Conservation (phyloP, 2,113 vertebrate genomes). For the Heliornis fulica region DNA sequence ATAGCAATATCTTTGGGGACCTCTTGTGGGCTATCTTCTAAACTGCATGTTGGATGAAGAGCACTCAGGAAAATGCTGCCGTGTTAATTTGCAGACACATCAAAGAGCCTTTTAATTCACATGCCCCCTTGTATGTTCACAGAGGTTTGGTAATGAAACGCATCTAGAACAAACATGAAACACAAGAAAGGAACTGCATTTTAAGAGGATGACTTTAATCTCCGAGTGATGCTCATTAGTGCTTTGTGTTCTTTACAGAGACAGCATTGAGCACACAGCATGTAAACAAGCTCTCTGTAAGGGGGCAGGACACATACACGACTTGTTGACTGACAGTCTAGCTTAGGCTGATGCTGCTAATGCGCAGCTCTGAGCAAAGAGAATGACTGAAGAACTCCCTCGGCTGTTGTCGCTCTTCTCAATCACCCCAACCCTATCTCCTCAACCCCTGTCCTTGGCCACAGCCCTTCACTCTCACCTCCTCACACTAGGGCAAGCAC, state of each 20-base stretch:
- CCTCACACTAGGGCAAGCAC: rapidly evolving
- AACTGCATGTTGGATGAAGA: neutral
- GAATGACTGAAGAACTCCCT: no score
- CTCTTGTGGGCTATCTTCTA: neutral
- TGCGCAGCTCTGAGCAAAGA: rapidly evolving
- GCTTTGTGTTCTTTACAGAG: neutral
- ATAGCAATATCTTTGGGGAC: neutral
- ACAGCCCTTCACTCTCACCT: rapidly evolving
- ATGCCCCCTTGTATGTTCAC: rapidly evolving
- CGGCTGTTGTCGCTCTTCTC: neutral
- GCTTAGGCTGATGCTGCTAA: neutral
- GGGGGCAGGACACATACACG: no score
- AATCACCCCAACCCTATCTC: rapidly evolving
- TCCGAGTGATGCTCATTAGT: rapidly evolving
- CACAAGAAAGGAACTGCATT: neutral
- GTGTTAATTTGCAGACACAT: rapidly evolving
- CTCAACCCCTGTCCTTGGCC: neutral
- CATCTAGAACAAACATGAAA: neutral
- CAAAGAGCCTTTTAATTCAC: neutral
- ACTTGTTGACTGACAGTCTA: neutral
- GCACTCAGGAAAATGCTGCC: neutral
- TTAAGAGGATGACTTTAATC: neutral
- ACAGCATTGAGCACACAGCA: neutral
- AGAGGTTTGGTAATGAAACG: no score
- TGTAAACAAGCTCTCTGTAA: rapidly evolving